Base-by-base conservation (phyloP, 2,888 invertebrate genomes). In the Alcis repandata region DNA sequence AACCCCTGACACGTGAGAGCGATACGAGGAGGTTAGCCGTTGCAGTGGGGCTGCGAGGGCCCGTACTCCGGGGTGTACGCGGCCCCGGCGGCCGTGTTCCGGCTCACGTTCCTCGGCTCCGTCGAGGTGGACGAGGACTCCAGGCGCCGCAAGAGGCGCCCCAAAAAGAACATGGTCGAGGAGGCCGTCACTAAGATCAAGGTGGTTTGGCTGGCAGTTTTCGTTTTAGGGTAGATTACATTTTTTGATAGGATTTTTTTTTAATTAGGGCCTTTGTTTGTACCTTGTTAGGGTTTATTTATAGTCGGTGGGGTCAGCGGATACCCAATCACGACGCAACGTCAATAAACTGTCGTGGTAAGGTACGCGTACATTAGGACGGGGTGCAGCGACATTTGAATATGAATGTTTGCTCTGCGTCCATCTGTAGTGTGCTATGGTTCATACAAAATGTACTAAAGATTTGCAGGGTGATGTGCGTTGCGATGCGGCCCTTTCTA, bases 141-240 rank as follows among this genome's bases (percentile, higher is more conserved):
- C 83, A 92, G 96, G 79, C 94, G 96, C 79, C 94, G 96, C 83
- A 95, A 96, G 90, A 96, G 95, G 90, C 94, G 97, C 83, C 96
- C 95, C 93, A 97, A 97, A 96, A 97, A 97, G 95, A 95, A 96
- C 94, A 97, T 97, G 97, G 97, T 97, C 84, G 97, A 97, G 93
- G 96, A 97, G 90, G 97, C 97, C 81, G 97, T 97, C 92, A 95
- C 95, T 91, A 97, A 96, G 94, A 96, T 97, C 87, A 97, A 97
- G 97, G 97, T 97, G 95, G 89, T 89, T 86, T 86, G 87, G 86
- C 84, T 77, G 83, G 79, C 84, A 79, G 77, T 71, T 70, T 69
- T 54, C 63, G 59, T 69, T 56, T 49, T 58, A 63, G 57, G 56
- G 45, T 57, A 63, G 51, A n/a, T 22, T 33, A 20, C 20, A n/a